Evolutionary conservation across 2,888 invertebrate genomes (phyloP), one percentile per base, ranked within the genome.

Genomic region (Netelia virgata): DNA sequence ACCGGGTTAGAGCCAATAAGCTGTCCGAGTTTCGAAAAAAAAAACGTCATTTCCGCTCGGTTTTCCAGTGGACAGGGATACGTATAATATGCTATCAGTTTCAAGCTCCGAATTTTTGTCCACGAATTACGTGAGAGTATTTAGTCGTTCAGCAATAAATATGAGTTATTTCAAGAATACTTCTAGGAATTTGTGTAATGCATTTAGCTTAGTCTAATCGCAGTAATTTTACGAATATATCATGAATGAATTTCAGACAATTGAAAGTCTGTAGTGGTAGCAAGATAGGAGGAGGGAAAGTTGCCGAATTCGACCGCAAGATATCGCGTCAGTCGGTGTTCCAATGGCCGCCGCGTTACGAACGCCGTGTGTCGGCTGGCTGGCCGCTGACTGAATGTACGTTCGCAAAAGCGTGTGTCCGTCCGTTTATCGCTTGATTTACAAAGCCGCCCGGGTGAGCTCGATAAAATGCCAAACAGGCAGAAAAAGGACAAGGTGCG

Each of bases 401-500:
- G 76, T 83, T 82, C 82, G 82, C 72, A 85, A 80, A 75, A 85
- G 79, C 82, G 87, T 74, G 83, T 88, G 82, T 86, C 86, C 88
- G 88, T 87, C 87, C 83, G 84, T 87, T 86, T 86, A 82, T 86
- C 86, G 66, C 87, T 84, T 85, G 73, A 85, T 66, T 75, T 59
- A 57, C 53, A 53, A 70, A 66, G 85, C 81, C 83, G 82, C 73
- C 79, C 81, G 75, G 80, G 77, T 73, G 82, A 72, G 77, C 77
- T 70, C 84, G 64, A 82, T 87, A 90, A 89, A 88, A 91, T 92
- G 93, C 91, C 93, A 77, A 92, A 92, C 88, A 91, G 91, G 86
- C 89, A 87, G 69, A 93, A 91, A 89, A 93, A 93, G 88, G 92
- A 93, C 86, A 93, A 93, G 92, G 92, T 92, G 90, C 88, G 90